These are phyloP conservation scores for Sturnus vulgaris DNA, from an alignment of 2,113 vertebrate genomes.

Conservation along the genomic window DNA sequence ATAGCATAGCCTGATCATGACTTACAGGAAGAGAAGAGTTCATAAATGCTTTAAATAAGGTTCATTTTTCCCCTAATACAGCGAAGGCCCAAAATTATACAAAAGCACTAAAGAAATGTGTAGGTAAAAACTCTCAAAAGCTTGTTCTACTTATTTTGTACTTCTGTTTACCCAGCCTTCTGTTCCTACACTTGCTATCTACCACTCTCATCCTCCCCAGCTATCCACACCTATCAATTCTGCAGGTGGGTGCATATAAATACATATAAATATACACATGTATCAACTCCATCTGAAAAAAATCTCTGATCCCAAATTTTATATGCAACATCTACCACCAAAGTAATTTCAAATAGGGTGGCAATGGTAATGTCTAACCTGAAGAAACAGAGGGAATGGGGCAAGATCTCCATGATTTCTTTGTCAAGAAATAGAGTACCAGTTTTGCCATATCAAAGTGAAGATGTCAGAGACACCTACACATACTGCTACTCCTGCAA, in stretches of 20 bases:
- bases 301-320: not conserved
- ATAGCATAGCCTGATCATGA: not conserved
- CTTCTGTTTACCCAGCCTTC: not conserved
- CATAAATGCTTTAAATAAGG: not conserved
- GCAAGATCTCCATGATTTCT: not conserved
- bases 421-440: not conserved
- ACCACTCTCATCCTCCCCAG: not conserved
- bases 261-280: fast-evolving
- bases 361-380: not conserved
- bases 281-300: not conserved
- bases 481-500: not conserved
- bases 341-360: not conserved
- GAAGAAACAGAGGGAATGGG: not conserved
- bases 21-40: not conserved
- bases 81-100: not conserved
- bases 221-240: not conserved
- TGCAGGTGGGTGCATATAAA: not conserved
- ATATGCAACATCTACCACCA: not conserved
- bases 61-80: not conserved
- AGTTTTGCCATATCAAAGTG: not conserved
- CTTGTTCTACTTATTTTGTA: not conserved
- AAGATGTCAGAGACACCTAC: not conserved
- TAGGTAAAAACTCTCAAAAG: not conserved
- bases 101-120: not conserved
- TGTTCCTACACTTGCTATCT: not conserved